Conservation (phyloP, 2,797 vertebrate species). For the Rhinoraja longicauda region DNA sequence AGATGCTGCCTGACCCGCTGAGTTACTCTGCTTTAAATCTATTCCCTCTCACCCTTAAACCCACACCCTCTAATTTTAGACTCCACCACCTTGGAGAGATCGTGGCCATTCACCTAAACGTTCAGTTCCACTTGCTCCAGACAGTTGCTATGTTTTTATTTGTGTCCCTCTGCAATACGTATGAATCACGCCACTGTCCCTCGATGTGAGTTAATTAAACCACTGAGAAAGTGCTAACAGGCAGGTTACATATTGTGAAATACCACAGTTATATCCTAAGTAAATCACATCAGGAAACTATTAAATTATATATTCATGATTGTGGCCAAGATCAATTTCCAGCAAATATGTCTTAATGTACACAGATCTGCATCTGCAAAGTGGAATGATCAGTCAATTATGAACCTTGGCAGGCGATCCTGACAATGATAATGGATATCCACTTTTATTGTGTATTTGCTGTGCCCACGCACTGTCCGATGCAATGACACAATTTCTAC, state of each 20-base stretch:
- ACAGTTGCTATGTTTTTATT: neutral
- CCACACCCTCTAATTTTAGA: too few relatives aligned
- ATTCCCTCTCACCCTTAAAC: too few relatives aligned
- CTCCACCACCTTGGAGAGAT: too few relatives aligned
- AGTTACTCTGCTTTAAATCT: too few relatives aligned
- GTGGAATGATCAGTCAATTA: constrained; percentile 3
- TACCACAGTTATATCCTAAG: neutral
- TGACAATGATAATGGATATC: neutral
- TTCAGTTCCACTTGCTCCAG: too few relatives aligned
- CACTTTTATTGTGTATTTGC: neutral
- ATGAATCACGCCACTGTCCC: neutral
- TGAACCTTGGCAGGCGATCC: neutral
- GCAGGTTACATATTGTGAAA: neutral
- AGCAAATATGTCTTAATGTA: constrained; percentile 33
- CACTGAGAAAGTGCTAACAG: neutral
- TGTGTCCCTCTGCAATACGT: neutral
- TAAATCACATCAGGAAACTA: constrained; percentile 15
- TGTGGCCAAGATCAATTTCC: constrained; percentile 23
- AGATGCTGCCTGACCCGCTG: too few relatives aligned
- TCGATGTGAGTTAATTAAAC: neutral
- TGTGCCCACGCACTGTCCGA: too few relatives aligned
- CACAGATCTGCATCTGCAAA: constrained; percentile 24
- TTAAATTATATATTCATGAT: constrained; percentile 37
- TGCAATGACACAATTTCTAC: neutral
- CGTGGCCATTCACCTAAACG: too few relatives aligned